Base-by-base conservation (phyloP, 2,797 vertebrate genomes). In the Poecilia picta region DNA sequence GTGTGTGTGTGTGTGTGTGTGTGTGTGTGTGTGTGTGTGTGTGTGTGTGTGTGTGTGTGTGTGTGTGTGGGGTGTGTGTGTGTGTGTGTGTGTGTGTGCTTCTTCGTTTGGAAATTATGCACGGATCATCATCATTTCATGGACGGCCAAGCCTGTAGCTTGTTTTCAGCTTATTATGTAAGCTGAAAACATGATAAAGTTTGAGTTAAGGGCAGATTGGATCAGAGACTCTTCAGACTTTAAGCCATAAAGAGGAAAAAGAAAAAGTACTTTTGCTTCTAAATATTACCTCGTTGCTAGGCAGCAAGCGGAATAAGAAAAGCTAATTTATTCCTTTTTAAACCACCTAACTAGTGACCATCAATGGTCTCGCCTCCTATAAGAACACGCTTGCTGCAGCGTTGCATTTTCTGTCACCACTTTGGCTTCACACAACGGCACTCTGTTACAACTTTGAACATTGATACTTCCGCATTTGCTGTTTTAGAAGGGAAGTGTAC, bases 201-300 rank as follows among this genome's bases (percentile, higher is more conserved):
- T 31, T 8, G 36, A 45, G 62, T 77, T 18, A 13, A 28, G 39
- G 75, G 7, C 3, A 46, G 41, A 23, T 13, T 41, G 4, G 10
- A 31, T 41, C 47, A 71, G 36, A n/a, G 25, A 43, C 62, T 75
- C 39, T 80, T 75, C 83, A 81, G 72, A 81, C 82, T 57, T 90
- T 70, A 74, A 79, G 85, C 87, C 89, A 78, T 87, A 88, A 89
- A 91, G 85, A 78, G 83, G 11, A 2, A 23, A 81, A 71, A 85
- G 85, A 31, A 85, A 70, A 87, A 83, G 55, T 77, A 81, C 66
- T 91, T 90, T 85, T 75, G 57, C 85, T 87, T 90, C 75, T 79
- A 91, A 90, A 89, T 85, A 89, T 62, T 53, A 45, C 83, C 81
- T 81, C 76, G 89, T 92, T 93, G 89, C 91, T 81, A 77, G 80